Conservation (phyloP, 2,797 vertebrate species). For the Neopelma chrysocephalum region DNA sequence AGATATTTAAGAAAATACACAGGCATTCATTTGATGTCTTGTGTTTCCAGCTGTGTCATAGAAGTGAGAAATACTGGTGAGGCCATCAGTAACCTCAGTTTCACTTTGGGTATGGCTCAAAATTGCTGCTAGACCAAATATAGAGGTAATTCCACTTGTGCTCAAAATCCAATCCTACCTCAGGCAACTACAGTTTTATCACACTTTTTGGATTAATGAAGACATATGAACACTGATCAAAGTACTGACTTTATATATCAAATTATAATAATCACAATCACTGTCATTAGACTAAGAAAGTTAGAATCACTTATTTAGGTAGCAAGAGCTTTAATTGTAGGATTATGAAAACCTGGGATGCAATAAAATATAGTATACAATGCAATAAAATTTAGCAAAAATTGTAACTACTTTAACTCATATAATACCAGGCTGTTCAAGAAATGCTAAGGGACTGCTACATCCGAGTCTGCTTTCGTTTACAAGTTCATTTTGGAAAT, state of each 20-base stretch:
- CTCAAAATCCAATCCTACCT: neutral
- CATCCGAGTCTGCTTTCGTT: constrained; percentile 47
- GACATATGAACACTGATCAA: neutral
- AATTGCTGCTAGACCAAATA: neutral
- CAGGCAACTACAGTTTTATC: neutral
- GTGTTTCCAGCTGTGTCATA: neutral
- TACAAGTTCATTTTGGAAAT: constrained; percentile 49
- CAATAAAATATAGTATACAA: neutral
- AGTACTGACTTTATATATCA: neutral
- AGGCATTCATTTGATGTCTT: neutral
- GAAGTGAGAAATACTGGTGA: neutral
- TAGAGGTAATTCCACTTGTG: neutral
- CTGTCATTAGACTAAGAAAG: neutral
- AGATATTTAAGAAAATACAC: neutral
- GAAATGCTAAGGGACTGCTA: neutral
- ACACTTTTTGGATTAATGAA: neutral
- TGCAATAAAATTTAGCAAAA: neutral
- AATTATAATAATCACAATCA: neutral
- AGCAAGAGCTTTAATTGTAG: neutral
- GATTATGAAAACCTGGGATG: neutral
- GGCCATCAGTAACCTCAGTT: neutral
- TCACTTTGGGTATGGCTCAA: neutral
- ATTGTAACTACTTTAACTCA: neutral
- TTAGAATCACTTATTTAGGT: neutral
- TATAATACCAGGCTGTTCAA: neutral